Evolutionary conservation across 2,888 invertebrate genomes (phyloP), one percentile per base, ranked within the genome.

Genomic region (Diabrotica balteata): DNA sequence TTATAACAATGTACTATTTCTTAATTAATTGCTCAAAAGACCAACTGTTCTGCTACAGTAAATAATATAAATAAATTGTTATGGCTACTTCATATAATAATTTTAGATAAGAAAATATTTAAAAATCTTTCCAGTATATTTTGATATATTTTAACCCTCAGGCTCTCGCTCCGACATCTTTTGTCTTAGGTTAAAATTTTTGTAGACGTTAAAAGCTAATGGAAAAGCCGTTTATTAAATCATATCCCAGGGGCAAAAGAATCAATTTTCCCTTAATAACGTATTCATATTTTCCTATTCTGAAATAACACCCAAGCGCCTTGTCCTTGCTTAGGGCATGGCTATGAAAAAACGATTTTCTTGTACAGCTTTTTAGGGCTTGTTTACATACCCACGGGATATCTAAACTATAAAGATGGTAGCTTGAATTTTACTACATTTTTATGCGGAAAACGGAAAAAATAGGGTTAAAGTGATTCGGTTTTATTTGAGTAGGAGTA

Each of bases 321-420:
- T 46, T 44, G 51, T 43, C 51, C 8, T 51, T n/a, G 42, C 59
- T n/a, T 8, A 43, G 11, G 51, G 59, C 51, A 9, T 10, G 11
- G 45, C 32, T 46, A 42, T 46, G 44, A 46, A 59, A 50, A 9
- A 59, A 59, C 59, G 11, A 42, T 32, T 6, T 59, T 49, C 59
- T 49, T 11, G 51, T 50, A 59, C 50, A 47, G 32, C 59, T 59
- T 59, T 59, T 59, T 43, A 50, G 7, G 59, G 7, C 42, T 11
- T 59, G 59, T 59, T 59, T 59, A 43, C 42, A 43, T 43, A 43
- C 59, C 51, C n/a, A 7, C 6, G 51, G 59, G 59, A 59, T 59
- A 42, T 50, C 43, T 11, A 11, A 51, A 59, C 59, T 59, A 59
- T 59, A 50, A 50, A 59, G 50, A 51, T 44, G 59, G 49, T 50